Evolutionary conservation across 1,140 invertebrate genomes (phyloP).

Genomic region (Cherax destructor): DNA sequence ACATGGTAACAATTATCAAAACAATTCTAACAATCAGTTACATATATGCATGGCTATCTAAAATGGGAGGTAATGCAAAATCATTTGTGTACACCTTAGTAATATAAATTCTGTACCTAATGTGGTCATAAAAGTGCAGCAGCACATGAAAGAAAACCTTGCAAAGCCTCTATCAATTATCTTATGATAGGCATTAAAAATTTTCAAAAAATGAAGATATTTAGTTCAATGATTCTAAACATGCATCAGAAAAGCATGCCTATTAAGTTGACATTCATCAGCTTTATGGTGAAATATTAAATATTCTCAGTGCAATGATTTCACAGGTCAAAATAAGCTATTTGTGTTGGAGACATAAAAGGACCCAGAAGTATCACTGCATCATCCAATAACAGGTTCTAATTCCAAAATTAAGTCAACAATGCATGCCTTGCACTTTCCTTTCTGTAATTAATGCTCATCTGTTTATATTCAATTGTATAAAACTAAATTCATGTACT

Average conservation of each 20-base stretch:
- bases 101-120: background rate
- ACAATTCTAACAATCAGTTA: constrained; percentile 44
- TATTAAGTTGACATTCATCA: too few species aligned
- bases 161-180: background rate
- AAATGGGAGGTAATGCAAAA: constrained; percentile 29
- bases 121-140: background rate
- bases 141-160: background rate
- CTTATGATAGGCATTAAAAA: background rate
- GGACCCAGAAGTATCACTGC: too few species aligned
- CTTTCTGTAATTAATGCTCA: background rate
- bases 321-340: background rate
- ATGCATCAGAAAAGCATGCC: too few species aligned
- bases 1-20: constrained; percentile 63
- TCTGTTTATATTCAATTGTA: background rate
- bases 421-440: too few species aligned
- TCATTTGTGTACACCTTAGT: background rate
- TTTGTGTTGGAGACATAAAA: too few species aligned
- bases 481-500: too few species aligned
- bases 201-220: background rate
- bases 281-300: too few species aligned
- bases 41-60: constrained; percentile 11
- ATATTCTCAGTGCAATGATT: background rate
- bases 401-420: too few species aligned
- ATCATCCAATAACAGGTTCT: too few species aligned
- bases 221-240: too few species aligned